Percentiles rank a stretch among this genome's conserved stretches.
These are phyloP conservation scores for Laterallus jamaicensis DNA, from an alignment of 2,113 vertebrate species.

Conservation along the genomic window DNA sequence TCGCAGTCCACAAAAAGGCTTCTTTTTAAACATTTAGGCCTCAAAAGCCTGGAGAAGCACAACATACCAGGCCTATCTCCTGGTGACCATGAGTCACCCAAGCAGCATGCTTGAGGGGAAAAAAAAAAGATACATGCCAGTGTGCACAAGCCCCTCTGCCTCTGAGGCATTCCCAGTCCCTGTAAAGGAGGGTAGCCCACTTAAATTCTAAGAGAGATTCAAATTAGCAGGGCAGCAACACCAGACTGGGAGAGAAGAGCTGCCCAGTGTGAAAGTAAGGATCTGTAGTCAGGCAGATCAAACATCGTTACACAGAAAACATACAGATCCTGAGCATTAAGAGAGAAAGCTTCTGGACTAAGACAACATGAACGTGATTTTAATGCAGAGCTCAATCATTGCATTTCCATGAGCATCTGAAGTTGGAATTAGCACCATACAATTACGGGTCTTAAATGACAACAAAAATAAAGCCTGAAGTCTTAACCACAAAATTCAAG, in stretches of 20 bases:
- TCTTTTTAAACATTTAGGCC: not conserved
- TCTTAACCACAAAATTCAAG: slow-evolving; percentile 9
- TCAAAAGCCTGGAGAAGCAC: not conserved
- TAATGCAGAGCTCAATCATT: not conserved
- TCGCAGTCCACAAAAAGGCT: not conserved
- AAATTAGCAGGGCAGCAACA: not conserved
- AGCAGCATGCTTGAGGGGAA: not conserved
- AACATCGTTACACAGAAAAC: not conserved
- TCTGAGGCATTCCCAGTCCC: not conserved
- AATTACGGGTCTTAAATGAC: not conserved
- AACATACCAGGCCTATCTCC: not conserved
- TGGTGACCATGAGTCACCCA: not conserved
- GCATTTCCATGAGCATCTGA: not conserved
- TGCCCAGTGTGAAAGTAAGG: not conserved
- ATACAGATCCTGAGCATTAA: not conserved
- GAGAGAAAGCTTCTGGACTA: not conserved
- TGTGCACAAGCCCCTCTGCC: too few relatives aligned
- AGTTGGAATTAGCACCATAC: not conserved
- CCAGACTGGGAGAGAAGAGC: not conserved
- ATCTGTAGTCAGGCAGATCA: not conserved
- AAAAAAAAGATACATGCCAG: not conserved
- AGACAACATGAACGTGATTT: not conserved
- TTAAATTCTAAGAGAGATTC: not conserved
- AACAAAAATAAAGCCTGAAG: slow-evolving; percentile 39
- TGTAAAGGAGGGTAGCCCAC: not conserved